Base-by-base conservation (phyloP, 2,888 invertebrate genomes). In the Seira musarum region DNA sequence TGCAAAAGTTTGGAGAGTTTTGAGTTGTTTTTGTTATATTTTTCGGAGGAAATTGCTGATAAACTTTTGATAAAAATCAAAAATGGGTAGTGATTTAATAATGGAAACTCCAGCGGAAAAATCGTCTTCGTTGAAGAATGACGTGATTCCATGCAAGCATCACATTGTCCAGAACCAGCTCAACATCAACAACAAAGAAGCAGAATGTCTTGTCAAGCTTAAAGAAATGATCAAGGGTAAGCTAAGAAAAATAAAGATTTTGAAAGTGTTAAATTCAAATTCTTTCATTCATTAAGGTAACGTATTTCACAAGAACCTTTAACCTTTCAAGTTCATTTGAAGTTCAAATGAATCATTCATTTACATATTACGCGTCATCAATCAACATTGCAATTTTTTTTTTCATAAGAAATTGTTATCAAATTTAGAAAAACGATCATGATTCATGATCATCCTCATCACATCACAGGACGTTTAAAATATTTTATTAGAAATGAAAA, bases 11-110 rank as follows among this genome's bases (percentile, higher is more conserved):
- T n/a, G n/a, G n/a, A n/a, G n/a, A n/a, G n/a, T n/a, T n/a, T n/a
- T n/a, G n/a, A n/a, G n/a, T n/a, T n/a, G n/a, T n/a, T n/a, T n/a
- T n/a, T n/a, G n/a, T n/a, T n/a, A n/a, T n/a, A n/a, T n/a, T n/a
- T n/a, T n/a, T n/a, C n/a, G n/a, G n/a, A n/a, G n/a, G n/a, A n/a
- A n/a, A n/a, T n/a, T n/a, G n/a, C n/a, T n/a, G n/a, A n/a, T n/a
- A n/a, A n/a, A n/a, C n/a, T n/a, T n/a, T n/a, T n/a, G n/a, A n/a
- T n/a, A n/a, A n/a, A n/a, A n/a, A n/a, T n/a, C n/a, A 21, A 72
- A 35, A 19, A 79, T 79, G 79, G 79, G 79, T 35, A 79, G 79
- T 68, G 79, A 79, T 79, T 67, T 79, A 30, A 79, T 79, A 46
- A 61, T 72, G 68, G 72, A 72, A 24, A 61, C 79, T n/a, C 57